Conservation (phyloP, 2,797 vertebrate genomes). For the Rhynchonycteris naso region DNA sequence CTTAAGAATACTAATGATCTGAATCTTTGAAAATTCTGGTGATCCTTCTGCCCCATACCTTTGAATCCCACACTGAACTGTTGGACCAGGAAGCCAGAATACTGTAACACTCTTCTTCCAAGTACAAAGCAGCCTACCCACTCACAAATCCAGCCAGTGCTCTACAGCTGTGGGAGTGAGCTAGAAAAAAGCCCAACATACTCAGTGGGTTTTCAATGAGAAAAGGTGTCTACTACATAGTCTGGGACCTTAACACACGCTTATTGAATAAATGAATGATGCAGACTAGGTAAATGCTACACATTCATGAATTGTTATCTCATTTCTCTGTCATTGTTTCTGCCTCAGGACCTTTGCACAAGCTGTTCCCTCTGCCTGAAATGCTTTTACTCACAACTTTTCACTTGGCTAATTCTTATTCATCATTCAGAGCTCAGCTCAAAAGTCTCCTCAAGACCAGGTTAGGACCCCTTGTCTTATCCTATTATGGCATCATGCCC, state of each 20-base stretch:
- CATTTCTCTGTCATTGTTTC: not conserved
- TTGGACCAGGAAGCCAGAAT: not conserved
- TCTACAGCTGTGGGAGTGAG: too few species aligned
- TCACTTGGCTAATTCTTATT: not conserved
- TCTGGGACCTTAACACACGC: not conserved
- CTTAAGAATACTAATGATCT: not conserved
- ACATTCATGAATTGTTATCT: not conserved
- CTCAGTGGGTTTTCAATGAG: not conserved
- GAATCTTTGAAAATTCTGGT: not conserved
- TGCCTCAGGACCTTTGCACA: not conserved
- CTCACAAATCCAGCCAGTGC: not conserved
- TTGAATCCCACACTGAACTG: not conserved
- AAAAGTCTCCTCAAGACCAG: not conserved
- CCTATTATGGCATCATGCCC: too few species aligned
- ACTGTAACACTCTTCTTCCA: not conserved
- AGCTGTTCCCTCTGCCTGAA: not conserved
- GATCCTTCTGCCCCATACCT: not conserved
- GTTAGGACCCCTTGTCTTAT: not conserved
- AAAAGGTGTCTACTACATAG: not conserved
- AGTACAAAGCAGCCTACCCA: not conserved
- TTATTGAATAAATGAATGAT: not conserved
- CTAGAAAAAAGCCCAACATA: not conserved
- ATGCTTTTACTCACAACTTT: not conserved
- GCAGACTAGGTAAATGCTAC: not conserved
- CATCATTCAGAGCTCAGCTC: not conserved